phyloP scores from a whole-genome alignment of 2,113 vertebrate species.

The Ginglymostoma cirratum region DNA sequence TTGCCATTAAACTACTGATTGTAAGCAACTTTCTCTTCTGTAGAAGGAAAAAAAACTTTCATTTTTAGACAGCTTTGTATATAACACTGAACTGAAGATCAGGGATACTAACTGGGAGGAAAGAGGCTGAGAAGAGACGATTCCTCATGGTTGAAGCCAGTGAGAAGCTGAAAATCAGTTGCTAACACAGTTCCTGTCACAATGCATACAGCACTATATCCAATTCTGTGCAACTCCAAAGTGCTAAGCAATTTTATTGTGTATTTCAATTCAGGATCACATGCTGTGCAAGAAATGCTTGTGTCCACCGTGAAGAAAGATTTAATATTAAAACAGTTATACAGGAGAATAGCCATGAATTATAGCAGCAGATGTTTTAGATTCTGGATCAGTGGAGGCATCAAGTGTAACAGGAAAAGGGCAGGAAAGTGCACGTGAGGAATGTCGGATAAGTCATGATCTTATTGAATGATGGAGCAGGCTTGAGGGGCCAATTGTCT shows the following conservation, averaged over 20 bases:
- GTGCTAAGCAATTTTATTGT: neutral
- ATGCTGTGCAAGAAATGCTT: neutral
- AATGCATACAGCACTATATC: neutral
- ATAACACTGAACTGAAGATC: neutral
- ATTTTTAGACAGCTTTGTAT: neutral
- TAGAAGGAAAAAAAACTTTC: neutral
- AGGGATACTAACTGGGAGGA: neutral
- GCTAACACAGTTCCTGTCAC: neutral
- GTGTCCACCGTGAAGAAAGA: neutral
- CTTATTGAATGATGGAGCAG: too few species aligned
- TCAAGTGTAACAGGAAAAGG: too few species aligned
- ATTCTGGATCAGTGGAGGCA: too few species aligned
- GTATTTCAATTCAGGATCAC: neutral
- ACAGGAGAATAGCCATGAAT: neutral
- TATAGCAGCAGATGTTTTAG: neutral
- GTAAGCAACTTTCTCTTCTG: neutral
- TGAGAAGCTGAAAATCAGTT: neutral
- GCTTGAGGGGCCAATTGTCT: too few species aligned
- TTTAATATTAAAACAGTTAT: neutral
- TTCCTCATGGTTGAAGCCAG: neutral
- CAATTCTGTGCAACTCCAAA: neutral
- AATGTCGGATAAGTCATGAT: too few species aligned
- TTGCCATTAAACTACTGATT: neutral
- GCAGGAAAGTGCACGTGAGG: too few species aligned
- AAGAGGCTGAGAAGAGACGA: neutral